A percentile compares a stretch with the other conserved stretches of the same genome.
phyloP scores from a whole-genome alignment of 2,888 invertebrate species.

The Griposia aprilina region DNA sequence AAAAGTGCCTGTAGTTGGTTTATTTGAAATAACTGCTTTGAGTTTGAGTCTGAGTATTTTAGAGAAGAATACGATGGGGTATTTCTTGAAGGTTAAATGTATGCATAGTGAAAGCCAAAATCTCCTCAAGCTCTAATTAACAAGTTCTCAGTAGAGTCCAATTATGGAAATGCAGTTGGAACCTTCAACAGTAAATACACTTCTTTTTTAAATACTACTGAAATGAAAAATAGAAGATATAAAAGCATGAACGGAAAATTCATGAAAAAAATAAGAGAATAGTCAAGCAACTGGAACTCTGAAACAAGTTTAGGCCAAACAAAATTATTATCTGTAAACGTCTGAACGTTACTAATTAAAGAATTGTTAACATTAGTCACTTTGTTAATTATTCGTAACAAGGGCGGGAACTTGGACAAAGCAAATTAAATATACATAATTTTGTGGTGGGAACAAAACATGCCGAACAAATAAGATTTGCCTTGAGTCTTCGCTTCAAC shows the following conservation, averaged over 20 bases:
- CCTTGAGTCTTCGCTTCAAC: conserved; percentile 9
- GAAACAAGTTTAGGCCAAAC: conserved; percentile 28
- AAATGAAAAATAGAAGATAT: not conserved
- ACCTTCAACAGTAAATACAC: not conserved
- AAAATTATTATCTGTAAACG: conserved; percentile 40
- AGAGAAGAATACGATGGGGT: not conserved
- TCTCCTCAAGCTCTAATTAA: not conserved
- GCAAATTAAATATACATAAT: conserved; percentile 61
- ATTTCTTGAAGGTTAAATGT: conserved; percentile 1
- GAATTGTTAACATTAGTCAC: conserved; percentile 45
- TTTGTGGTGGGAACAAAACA: conserved; percentile 44
- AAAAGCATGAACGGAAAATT: not conserved
- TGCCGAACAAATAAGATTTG: conserved; percentile 40
- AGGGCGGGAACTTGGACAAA: conserved; percentile 52
- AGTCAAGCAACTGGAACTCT: conserved; percentile 12
- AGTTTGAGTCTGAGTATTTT: too few species aligned
- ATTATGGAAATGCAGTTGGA: not conserved
- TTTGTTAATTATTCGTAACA: conserved; percentile 48
- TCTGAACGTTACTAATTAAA: conserved; percentile 43
- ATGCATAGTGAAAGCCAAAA: not conserved
- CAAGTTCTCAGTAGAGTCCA: not conserved
- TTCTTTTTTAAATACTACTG: not conserved
- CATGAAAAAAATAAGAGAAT: not conserved
- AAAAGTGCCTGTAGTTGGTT: too few species aligned
- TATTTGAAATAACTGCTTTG: too few species aligned